Percentiles rank a stretch among this genome's conserved stretches.
Conservation (phyloP, 1,140 invertebrate genomes). For the Samia ricini region DNA sequence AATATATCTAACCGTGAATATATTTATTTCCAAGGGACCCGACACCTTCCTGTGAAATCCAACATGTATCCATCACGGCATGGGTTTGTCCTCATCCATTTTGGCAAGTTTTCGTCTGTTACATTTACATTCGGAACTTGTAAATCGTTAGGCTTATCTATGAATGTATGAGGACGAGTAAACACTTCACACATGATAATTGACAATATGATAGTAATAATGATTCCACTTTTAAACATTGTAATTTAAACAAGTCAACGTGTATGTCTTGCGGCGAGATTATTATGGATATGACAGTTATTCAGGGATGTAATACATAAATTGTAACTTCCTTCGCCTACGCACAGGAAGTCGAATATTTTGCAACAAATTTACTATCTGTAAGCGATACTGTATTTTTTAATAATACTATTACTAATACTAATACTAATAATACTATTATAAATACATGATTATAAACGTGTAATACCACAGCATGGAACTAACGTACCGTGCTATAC, state of each 20-base stretch:
- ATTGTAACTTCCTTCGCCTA: constrained; percentile 14
- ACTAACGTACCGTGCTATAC: too few relatives aligned
- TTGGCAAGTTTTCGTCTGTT: constrained; percentile 45
- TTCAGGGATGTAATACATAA: neutral
- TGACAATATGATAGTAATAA: neutral
- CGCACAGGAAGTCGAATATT: constrained; percentile 8
- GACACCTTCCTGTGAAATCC: constrained; percentile 43
- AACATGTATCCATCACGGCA: constrained; percentile 45
- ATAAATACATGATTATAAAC: too few relatives aligned
- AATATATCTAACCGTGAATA: neutral
- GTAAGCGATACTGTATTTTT: neutral
- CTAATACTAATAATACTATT: too few relatives aligned
- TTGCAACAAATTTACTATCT: neutral
- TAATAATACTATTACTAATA: neutral
- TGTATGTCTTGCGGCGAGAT: neutral
- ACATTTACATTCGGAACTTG: constrained; percentile 37
- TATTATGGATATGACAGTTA: neutral
- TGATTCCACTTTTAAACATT: neutral
- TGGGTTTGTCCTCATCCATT: constrained; percentile 9
- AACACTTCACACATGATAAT: constrained; percentile 1
- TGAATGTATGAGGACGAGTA: neutral
- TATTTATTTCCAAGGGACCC: constrained; percentile 54
- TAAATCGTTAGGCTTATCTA: constrained; percentile 2
- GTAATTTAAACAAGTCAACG: neutral
- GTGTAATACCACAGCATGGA: too few relatives aligned